These are phyloP conservation scores for Bovichtus diacanthus DNA, from an alignment of 2,797 vertebrate genomes.

Conservation along the genomic window DNA sequence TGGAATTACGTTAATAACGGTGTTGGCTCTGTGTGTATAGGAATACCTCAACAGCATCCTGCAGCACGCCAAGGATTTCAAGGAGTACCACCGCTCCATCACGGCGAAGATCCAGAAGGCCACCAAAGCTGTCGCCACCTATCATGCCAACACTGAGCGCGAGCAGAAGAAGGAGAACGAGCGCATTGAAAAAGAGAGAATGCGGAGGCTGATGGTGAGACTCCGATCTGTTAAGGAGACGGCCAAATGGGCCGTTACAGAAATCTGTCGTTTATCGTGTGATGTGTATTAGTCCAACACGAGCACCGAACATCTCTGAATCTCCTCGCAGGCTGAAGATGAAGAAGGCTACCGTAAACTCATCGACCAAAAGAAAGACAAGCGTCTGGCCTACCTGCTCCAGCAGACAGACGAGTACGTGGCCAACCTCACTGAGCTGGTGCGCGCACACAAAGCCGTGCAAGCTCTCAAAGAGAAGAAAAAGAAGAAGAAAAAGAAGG, in stretches of 20 bases:
- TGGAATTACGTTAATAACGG: not conserved
- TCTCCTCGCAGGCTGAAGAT: constrained; percentile 89
- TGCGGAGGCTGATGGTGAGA: constrained; percentile 95
- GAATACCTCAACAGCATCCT: constrained; percentile 99
- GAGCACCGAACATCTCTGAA: not conserved
- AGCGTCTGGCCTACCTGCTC: constrained; percentile 95
- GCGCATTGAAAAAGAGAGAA: constrained; percentile 96
- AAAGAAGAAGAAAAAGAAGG: constrained; percentile 97
- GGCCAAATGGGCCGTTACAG: not conserved
- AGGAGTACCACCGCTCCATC: constrained; percentile 96
- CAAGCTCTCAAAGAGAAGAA: constrained; percentile 98
- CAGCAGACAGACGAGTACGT: constrained; percentile 98
- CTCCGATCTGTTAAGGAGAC: not conserved
- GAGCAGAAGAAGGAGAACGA: constrained; percentile 99
- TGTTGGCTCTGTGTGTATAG: constrained; percentile 68
- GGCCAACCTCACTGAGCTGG: constrained; percentile 96
- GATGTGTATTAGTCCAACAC: not conserved
- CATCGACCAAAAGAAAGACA: constrained; percentile 99
- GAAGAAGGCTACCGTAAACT: constrained; percentile 98
- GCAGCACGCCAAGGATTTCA: constrained; percentile 98
- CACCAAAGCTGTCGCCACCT: constrained; percentile 95
- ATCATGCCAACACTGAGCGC: constrained; percentile 97
- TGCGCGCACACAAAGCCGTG: constrained; percentile 94
- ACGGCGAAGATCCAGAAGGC: constrained; percentile 96
- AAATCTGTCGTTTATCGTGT: too few species aligned